These are phyloP conservation scores for Myodes glareolus DNA, from an alignment of 2,113 vertebrate species.

Conservation along the genomic window DNA sequence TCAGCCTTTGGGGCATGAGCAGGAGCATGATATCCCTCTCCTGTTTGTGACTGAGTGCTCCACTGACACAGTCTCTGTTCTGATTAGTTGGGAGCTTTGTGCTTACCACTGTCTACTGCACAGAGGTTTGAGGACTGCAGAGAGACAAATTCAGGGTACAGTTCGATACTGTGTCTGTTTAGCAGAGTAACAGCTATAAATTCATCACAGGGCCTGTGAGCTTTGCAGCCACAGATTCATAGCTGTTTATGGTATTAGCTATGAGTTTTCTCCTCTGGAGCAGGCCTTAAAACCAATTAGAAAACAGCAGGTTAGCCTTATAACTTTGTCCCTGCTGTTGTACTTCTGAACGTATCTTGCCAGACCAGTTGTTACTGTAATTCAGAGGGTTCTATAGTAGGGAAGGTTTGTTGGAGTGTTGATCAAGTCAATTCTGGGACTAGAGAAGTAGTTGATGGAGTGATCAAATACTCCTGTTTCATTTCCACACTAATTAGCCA, in stretches of 20 bases:
- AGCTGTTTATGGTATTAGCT: not conserved
- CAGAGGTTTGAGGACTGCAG: not conserved
- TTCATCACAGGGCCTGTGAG: not conserved
- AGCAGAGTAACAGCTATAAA: not conserved
- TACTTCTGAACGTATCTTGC: no score
- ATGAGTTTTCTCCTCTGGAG: not conserved
- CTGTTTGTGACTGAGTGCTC: not conserved
- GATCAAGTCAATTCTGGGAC: not conserved
- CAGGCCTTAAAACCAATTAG: not conserved
- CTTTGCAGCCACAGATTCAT: not conserved
- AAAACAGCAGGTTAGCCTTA: not conserved
- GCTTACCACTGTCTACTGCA: not conserved
- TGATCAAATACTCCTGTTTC: not conserved
- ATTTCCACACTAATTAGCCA: not conserved
- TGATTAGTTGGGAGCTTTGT: not conserved
- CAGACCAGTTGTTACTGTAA: not conserved
- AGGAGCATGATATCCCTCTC: not conserved
- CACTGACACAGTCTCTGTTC: not conserved
- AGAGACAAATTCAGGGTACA: not conserved
- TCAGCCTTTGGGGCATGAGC: not conserved
- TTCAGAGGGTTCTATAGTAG: not conserved
- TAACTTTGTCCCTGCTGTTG: not conserved
- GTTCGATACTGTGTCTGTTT: not conserved
- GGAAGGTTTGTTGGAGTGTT: not conserved
- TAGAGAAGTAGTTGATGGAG: not conserved